phyloP scores from a whole-genome alignment of 2,797 vertebrate genomes.

The Molossus molossus region DNA sequence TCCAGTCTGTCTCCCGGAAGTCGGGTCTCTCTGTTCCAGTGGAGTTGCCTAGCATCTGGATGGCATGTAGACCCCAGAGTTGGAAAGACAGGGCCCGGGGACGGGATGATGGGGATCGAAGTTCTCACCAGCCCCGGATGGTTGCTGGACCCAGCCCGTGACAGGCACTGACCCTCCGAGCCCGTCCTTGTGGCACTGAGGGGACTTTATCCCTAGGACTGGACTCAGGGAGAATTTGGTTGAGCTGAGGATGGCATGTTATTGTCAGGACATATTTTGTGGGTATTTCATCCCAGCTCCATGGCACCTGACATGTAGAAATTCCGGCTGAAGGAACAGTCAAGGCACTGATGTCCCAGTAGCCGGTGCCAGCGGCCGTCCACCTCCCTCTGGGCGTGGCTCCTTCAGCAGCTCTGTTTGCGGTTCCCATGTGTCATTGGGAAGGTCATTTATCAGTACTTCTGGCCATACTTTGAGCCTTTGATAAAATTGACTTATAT shows the following conservation, averaged over 20 bases:
- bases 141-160: background rate
- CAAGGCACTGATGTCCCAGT: fast-evolving
- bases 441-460: background rate
- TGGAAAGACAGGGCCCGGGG: too few relatives aligned
- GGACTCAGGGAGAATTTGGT: background rate
- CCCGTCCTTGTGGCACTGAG: too few relatives aligned
- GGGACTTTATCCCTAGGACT: background rate
- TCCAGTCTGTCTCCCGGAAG: background rate
- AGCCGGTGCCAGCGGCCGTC: background rate
- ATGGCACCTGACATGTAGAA: background rate
- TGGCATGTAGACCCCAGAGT: background rate
- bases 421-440: background rate
- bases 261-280: background rate
- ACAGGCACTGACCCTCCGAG: background rate
- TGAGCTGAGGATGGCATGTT: background rate
- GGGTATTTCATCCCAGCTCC: background rate
- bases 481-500: conserved; percentile 9
- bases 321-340: background rate
- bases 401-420: background rate
- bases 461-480: background rate
- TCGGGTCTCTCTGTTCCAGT: background rate
- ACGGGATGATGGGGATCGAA: background rate
- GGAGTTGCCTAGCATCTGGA: background rate
- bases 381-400: too few relatives aligned
- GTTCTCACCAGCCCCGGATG: fast-evolving